Conservation (phyloP, 2,888 invertebrate species). For the Dione vanillae region DNA sequence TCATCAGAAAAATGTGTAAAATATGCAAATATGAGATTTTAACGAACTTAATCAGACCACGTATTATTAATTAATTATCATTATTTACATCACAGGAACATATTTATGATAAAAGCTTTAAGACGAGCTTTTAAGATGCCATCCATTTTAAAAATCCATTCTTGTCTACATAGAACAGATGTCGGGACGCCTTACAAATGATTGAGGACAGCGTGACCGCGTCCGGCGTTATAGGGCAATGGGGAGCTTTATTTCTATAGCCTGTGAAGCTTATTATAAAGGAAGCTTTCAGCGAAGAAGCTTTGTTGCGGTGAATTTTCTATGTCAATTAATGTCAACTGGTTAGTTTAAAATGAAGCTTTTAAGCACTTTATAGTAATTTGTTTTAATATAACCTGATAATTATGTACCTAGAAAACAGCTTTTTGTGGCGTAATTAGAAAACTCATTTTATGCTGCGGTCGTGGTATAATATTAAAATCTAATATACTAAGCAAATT, state of each 20-base stretch:
- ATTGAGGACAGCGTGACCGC: slow-evolving; percentile 35
- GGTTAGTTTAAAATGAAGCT: too few relatives aligned
- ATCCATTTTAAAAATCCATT: slow-evolving; percentile 11
- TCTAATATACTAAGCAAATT: too few relatives aligned
- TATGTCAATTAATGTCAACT: slow-evolving; percentile 16
- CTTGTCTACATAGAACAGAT: slow-evolving; percentile 13
- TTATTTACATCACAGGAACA: too few relatives aligned
- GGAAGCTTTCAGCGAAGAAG: slow-evolving; percentile 2
- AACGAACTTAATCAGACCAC: too few relatives aligned
- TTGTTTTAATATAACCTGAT: not conserved
- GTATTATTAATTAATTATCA: too few relatives aligned
- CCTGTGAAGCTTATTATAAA: slow-evolving; percentile 14
- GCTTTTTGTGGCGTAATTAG: not conserved
- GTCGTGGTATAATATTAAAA: not conserved
- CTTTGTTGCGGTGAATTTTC: slow-evolving; percentile 12
- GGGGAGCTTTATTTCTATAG: slow-evolving; percentile 9
- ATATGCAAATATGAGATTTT: too few relatives aligned
- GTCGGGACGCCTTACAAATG: slow-evolving; percentile 33
- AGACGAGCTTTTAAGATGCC: slow-evolving; percentile 1
- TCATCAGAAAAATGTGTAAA: too few relatives aligned
- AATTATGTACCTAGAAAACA: not conserved
- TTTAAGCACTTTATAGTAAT: not conserved
- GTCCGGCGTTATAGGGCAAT: slow-evolving; percentile 26
- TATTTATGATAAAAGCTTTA: not conserved
- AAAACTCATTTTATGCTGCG: not conserved